Percentiles rank a stretch among this genome's conserved stretches.
These are phyloP conservation scores for Oscheius onirici DNA, from an alignment of 2,888 invertebrate genomes.

Conservation along the genomic window DNA sequence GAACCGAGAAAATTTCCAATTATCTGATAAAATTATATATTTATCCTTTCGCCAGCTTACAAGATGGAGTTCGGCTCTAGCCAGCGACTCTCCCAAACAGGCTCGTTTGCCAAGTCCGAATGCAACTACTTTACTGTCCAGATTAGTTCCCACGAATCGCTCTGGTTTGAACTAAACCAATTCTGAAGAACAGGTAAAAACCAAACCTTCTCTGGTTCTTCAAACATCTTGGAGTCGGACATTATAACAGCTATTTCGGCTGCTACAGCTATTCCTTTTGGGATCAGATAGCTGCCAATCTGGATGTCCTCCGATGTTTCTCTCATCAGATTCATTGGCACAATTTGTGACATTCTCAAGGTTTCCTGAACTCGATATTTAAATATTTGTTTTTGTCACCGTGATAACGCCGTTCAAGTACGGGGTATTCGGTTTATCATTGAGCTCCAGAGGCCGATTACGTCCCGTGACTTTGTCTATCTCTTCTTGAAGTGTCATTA, in stretches of 20 bases:
- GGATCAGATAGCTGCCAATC: constrained; percentile 1
- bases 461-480: constrained; percentile 6
- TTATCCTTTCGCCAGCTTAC: neutral
- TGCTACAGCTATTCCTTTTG: constrained; percentile 10
- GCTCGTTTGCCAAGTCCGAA: constrained; percentile 28
- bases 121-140: constrained; percentile 7
- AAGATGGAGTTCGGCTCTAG: constrained; percentile 23
- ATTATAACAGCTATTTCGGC: constrained; percentile 20
- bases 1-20: constrained; percentile 6
- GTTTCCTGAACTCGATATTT: constrained; percentile 5
- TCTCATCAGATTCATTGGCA: constrained; percentile 10
- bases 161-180: constrained; percentile 30
- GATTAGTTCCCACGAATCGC: constrained; percentile 12
- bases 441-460: neutral
- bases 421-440: constrained; percentile 19
- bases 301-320: constrained; percentile 11
- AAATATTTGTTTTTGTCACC: neutral
- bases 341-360: constrained; percentile 8
- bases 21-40: neutral
- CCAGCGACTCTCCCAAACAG: constrained; percentile 27
- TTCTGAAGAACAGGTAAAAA: no score
- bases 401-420: constrained; percentile 17
- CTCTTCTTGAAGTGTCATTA: neutral
- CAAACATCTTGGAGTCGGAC: constrained; percentile 3
- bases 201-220: constrained; percentile 4